Evolutionary conservation across 2,888 invertebrate species (phyloP), one percentile per base, ranked within the genome.

Genomic region (Sminthurides aquaticus): DNA sequence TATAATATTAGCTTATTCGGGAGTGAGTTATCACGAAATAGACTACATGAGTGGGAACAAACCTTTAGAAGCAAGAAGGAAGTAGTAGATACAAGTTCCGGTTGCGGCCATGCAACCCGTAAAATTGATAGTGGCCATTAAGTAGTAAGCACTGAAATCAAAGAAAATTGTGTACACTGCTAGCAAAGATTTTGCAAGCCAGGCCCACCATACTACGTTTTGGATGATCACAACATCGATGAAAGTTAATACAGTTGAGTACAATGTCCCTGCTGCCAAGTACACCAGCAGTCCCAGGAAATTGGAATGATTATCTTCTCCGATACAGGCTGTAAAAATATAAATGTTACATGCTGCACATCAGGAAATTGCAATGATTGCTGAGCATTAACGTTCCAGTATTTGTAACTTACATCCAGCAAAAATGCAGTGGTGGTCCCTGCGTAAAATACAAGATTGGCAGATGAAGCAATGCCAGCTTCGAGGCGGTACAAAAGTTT

Each of bases 371-470:
- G n/a, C n/a, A n/a, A n/a, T n/a, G n/a, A n/a, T n/a, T n/a, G n/a
- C n/a, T n/a, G n/a, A n/a, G n/a, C n/a, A n/a, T n/a, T n/a, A n/a
- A n/a, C n/a, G n/a, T n/a, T n/a, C n/a, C n/a, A n/a, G n/a, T n/a
- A n/a, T n/a, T n/a, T n/a, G n/a, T n/a, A 5, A 34, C 43, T 34
- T 15, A 34, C 43, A 5, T 52, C 62, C 66, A 26, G 71, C 64
- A 60, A 74, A 71, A 11, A 71, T 59, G 57, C 74, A 74, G 54
- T 74, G 74, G 63, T 74, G 74, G 60, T 74, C 74, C 26, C 71
- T 20, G 18, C 64, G 49, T 15, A 64, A 48, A 25, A 67, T 55
- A 43, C 67, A 67, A 2, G 58, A 65, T 20, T 61, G 68, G 64
- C 74, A 74, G 2, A 5, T 20, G 11, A 54, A 49, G 57, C 74